Evolutionary conservation across 2,888 invertebrate species (phyloP).

Genomic region (Orthosia incerta): DNA sequence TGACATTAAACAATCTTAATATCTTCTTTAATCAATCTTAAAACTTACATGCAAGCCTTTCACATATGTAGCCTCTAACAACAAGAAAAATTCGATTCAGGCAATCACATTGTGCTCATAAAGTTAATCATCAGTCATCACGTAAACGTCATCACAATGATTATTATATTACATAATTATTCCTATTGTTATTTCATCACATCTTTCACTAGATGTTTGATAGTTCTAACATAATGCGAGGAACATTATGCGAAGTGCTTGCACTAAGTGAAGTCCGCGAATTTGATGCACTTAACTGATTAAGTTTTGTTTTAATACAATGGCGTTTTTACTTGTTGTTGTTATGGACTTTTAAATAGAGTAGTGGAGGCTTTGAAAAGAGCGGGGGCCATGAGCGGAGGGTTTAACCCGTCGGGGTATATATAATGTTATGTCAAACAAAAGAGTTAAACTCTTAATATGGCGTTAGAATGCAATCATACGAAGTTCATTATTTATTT

Average conservation of each 20-base stretch:
- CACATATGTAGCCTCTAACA: background rate
- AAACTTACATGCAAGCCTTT: background rate
- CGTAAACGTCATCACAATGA: slow-evolving; percentile 10
- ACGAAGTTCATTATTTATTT: too few relatives aligned
- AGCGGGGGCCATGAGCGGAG: slow-evolving; percentile 5
- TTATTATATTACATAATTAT: slow-evolving; percentile 40
- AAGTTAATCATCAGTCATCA: slow-evolving; percentile 13
- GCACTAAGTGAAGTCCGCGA: slow-evolving; percentile 23
- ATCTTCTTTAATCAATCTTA: background rate
- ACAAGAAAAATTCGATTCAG: background rate
- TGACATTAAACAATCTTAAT: too few relatives aligned
- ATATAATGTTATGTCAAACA: background rate
- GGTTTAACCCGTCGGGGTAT: background rate
- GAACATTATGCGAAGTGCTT: slow-evolving; percentile 8
- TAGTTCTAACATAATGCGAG: slow-evolving; percentile 15
- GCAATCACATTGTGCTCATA: background rate
- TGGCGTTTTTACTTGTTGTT: slow-evolving; percentile 21
- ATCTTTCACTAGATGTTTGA: slow-evolving; percentile 26
- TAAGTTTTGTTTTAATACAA: slow-evolving; percentile 35
- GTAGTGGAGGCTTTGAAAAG: background rate
- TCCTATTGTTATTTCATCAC: slow-evolving; percentile 30
- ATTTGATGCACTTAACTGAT: slow-evolving; percentile 47
- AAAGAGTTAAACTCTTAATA: slow-evolving; percentile 28
- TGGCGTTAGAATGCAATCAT: too few relatives aligned
- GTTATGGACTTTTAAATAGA: slow-evolving; percentile 18